phyloP scores from a whole-genome alignment of 2,113 vertebrate genomes.

The Diphyllodes magnificus region DNA sequence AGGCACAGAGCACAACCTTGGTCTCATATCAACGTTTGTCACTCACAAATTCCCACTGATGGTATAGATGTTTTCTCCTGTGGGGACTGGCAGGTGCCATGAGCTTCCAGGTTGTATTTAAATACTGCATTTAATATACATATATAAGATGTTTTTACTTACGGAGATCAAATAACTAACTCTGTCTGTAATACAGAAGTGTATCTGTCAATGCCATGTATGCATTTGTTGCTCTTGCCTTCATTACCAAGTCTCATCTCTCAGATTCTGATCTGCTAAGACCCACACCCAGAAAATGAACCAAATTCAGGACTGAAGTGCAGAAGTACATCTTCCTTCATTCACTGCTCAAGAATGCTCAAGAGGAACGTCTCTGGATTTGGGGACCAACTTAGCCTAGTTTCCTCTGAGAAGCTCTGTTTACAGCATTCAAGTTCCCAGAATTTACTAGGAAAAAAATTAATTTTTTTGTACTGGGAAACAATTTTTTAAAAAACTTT shows the following conservation, averaged over 20 bases:
- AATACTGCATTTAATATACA: not conserved
- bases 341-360: not conserved
- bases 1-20: not conserved
- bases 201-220: not conserved
- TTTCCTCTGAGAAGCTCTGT: not conserved
- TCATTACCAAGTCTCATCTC: not conserved
- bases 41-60: fast-evolving
- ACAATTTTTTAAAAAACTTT: not conserved
- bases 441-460: not conserved
- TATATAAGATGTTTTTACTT: not conserved
- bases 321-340: not conserved
- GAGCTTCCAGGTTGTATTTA: not conserved
- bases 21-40: not conserved
- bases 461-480: not conserved
- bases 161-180: not conserved
- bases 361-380: not conserved
- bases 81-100: no score
- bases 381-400: not conserved
- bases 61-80: fast-evolving
- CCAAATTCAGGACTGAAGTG: not conserved
- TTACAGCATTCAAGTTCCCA: not conserved
- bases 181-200: not conserved
- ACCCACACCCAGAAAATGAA: not conserved
- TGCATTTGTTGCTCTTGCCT: not conserved
- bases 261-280: not conserved